These are phyloP conservation scores for Nomada goodeniana DNA, from an alignment of 2,888 invertebrate genomes.

Conservation along the genomic window DNA sequence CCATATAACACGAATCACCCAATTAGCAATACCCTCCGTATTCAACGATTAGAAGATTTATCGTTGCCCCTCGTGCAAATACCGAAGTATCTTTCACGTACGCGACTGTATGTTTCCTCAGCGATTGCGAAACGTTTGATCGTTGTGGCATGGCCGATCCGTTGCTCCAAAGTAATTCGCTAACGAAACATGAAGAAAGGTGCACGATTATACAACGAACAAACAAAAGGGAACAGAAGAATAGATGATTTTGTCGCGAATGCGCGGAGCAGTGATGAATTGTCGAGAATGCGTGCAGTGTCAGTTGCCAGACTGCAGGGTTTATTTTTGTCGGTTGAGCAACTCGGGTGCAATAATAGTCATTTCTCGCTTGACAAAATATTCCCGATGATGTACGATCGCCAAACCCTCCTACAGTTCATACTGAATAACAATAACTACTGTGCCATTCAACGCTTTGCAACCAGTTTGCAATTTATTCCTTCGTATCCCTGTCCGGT, in stretches of 20 bases:
- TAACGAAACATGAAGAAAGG: neutral
- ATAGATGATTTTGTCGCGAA: neutral
- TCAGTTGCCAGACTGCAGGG: slow-evolving; percentile 19
- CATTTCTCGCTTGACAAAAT: neutral
- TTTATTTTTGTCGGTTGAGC: slow-evolving; percentile 48
- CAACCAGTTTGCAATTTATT: neutral
- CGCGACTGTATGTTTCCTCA: too few relatives aligned
- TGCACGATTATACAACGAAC: neutral
- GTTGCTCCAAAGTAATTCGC: neutral
- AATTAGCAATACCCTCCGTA: slow-evolving; percentile 26
- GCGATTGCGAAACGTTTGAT: neutral
- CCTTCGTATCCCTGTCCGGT: neutral
- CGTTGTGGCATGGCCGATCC: neutral
- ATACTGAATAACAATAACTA: neutral
- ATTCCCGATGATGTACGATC: neutral
- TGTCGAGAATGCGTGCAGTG: neutral
- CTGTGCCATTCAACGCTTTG: neutral
- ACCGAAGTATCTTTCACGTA: neutral
- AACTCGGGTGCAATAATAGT: slow-evolving; percentile 36
- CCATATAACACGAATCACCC: slow-evolving; percentile 11
- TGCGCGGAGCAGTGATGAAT: neutral
- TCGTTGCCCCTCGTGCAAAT: neutral
- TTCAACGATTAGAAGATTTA: slow-evolving; percentile 16
- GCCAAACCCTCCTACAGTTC: neutral
- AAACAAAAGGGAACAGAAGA: neutral